Base-by-base conservation (phyloP, 1,140 invertebrate genomes). In the Polypedilum pembai region DNA sequence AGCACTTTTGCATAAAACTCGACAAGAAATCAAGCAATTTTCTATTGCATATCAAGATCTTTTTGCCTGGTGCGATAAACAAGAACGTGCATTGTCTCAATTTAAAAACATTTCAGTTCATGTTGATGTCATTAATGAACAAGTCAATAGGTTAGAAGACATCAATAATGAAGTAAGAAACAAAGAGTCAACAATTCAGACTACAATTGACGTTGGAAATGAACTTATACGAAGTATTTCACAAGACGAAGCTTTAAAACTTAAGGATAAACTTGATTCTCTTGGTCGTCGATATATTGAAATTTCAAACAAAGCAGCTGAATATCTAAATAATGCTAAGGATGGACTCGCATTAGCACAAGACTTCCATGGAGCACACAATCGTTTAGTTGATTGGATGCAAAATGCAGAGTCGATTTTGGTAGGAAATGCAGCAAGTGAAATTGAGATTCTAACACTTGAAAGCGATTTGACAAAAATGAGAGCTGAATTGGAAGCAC, bases 171-270 rank as follows among this genome's bases (percentile, higher is more conserved):
- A 96, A 80, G 91, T 97, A 73, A 89, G 93, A 0, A 87, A 89
- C 17, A 89, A 94, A 40, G 94, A 96, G 77, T 88, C 89, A 40
- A 91, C 93, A 77, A 91, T 98, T 0, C 92, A 95, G 78, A 90
- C 91, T 74, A 95, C 96, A 0, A 91, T 95, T 7, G 92, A 94
- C 77, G 89, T 92, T 0, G 95, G 94, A 0, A 86, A 94, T 1
- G 94, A 97, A 79, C 85, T 98, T 0, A 96, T 97, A 92, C 94
- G 94, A 79, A 94, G 96, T 80, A 96, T 96, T 74, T 94, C 93
- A 0, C 93, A 90, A 75, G 94, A 96, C 80, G 95, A 98, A 83
- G 95, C 94, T 0, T 84, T 98, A 73, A 92, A 95, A 79, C 84
- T 98, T 0, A 97, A 98, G 82, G 94, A 97, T 78, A 96, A 97